A percentile compares a stretch with the other conserved stretches of the same genome.
These are phyloP conservation scores for Python bivittatus DNA, from an alignment of 2,113 vertebrate genomes.

Conservation along the genomic window DNA sequence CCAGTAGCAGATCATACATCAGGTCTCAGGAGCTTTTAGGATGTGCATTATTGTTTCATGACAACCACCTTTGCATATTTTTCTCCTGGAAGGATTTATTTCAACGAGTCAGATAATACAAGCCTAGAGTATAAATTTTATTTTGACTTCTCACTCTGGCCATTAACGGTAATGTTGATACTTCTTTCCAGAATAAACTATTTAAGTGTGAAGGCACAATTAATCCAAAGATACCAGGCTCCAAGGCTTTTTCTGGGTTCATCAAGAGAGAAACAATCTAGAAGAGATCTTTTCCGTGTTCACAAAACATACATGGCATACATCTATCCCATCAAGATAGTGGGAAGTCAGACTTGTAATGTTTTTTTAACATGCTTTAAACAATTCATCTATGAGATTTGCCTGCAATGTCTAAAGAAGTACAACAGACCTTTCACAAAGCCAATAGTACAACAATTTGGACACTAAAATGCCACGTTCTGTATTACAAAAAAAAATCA, in stretches of 20 bases:
- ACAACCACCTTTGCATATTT: neutral
- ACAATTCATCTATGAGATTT: neutral
- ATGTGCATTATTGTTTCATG: slow-evolving; percentile 17
- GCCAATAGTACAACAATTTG: neutral
- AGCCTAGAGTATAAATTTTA: neutral
- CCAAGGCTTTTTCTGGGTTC: neutral
- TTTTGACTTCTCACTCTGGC: neutral
- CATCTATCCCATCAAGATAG: neutral
- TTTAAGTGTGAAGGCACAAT: slow-evolving; percentile 1
- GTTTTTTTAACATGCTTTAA: neutral
- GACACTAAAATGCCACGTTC: neutral
- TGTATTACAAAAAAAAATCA: neutral
- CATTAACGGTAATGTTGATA: neutral
- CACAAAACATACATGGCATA: neutral
- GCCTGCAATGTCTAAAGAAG: neutral
- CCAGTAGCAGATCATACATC: neutral
- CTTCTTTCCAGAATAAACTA: neutral
- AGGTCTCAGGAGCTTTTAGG: neutral
- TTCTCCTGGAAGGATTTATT: slow-evolving; percentile 17
- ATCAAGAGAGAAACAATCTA: neutral
- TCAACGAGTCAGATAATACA: neutral
- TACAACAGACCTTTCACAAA: neutral
- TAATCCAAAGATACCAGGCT: neutral
- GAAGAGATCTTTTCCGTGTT: neutral
- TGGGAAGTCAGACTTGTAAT: neutral